Evolutionary conservation across 2,888 invertebrate genomes (phyloP).

Genomic region (Aplocera efformata): DNA sequence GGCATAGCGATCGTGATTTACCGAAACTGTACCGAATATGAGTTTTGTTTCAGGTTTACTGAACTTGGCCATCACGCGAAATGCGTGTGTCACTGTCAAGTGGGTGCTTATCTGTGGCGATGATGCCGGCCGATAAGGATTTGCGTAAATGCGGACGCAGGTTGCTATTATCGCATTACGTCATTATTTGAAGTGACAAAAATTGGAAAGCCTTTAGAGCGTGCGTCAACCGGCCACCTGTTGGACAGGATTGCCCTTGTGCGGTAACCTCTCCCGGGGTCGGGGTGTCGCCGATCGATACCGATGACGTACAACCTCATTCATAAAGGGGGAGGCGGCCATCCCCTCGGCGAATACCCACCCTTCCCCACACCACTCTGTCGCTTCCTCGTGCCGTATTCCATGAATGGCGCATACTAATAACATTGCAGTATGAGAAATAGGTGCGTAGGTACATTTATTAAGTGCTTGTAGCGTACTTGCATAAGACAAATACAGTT

Average conservation of each 20-base stretch:
- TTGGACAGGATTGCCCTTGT: conserved; percentile 68
- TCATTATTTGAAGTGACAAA: conserved; percentile 52
- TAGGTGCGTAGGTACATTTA: conserved; percentile 9
- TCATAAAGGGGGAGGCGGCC: conserved; percentile 68
- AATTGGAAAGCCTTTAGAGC: conserved; percentile 42
- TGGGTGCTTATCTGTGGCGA: conserved; percentile 13
- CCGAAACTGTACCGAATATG: no score
- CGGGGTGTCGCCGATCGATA: conserved; percentile 57
- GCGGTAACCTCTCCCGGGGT: conserved; percentile 58
- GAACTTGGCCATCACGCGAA: conserved; percentile 24
- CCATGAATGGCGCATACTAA: conserved; percentile 67
- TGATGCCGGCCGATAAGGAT: conserved; percentile 27
- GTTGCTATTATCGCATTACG: conserved; percentile 40
- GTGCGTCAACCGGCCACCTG: conserved; percentile 71
- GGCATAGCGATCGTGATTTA: no score
- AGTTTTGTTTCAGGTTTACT: conserved; percentile 18
- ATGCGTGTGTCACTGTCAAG: conserved; percentile 13
- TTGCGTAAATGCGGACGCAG: conserved; percentile 24
- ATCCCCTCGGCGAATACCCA: conserved; percentile 29
- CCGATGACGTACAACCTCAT: conserved; percentile 76
- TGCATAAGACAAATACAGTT: no score
- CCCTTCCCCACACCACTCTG: conserved; percentile 40
- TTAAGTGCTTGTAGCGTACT: background rate
- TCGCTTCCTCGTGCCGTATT: conserved; percentile 35
- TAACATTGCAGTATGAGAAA: conserved; percentile 34